These are phyloP conservation scores for Psilopsiagon aurifrons DNA, from an alignment of 2,113 vertebrate genomes.

Conservation along the genomic window DNA sequence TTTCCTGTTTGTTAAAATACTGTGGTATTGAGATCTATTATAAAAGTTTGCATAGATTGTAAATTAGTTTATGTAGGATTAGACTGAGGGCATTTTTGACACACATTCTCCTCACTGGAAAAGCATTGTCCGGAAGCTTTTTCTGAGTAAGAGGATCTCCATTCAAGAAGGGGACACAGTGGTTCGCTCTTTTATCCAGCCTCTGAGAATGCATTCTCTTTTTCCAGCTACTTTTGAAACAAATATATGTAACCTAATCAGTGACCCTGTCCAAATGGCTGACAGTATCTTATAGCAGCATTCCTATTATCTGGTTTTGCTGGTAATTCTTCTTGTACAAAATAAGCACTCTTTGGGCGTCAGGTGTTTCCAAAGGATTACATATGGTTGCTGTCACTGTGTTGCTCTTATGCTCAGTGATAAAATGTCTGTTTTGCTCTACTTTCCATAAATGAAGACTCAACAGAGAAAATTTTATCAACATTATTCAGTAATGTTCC, in stretches of 20 bases:
- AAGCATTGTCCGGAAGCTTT: neutral
- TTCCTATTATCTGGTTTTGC: neutral
- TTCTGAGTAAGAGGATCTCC: neutral
- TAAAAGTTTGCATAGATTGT: neutral
- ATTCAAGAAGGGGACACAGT: neutral
- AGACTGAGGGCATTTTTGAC: neutral
- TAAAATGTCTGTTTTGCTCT: neutral
- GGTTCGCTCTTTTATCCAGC: neutral
- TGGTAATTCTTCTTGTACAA: neutral
- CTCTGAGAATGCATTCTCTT: neutral
- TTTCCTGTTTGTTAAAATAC: neutral
- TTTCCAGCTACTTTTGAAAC: neutral
- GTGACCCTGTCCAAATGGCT: neutral
- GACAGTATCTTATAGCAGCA: neutral
- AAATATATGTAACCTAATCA: neutral
- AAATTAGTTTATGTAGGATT: neutral
- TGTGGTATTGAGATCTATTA: neutral
- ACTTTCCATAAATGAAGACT: neutral
- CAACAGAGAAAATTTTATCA: neutral
- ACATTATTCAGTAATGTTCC: neutral
- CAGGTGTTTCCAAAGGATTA: neutral
- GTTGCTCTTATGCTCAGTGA: neutral
- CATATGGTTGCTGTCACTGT: fast-evolving
- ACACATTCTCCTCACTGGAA: neutral
- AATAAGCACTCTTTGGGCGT: neutral